These are phyloP conservation scores for Bombus terrestris DNA, from an alignment of 1,140 invertebrate genomes.

Conservation along the genomic window DNA sequence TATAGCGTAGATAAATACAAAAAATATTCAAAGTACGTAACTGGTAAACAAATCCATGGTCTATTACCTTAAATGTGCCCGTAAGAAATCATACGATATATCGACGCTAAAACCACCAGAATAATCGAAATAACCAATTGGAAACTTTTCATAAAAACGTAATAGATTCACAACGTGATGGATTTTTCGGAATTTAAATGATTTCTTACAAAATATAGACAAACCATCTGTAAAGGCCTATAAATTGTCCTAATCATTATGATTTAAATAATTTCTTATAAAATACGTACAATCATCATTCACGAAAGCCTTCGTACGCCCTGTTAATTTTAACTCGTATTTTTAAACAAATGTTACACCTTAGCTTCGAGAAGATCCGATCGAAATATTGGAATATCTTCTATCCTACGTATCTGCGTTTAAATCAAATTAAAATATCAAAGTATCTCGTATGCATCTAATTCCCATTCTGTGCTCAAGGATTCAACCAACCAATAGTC, in stretches of 20 bases:
- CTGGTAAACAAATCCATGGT: neutral
- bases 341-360: no score
- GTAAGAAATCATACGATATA: no score
- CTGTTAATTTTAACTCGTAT: no score
- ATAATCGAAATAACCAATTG: neutral
- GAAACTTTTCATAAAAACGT: neutral
- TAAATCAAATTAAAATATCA: neutral
- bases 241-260: no score
- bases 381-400: no score
- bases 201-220: neutral
- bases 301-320: no score
- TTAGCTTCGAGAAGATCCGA: no score
- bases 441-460: no score
- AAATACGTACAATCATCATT: no score
- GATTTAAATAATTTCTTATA: no score
- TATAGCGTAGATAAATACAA: neutral
- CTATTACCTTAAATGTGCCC: neutral
- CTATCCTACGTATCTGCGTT: no score
- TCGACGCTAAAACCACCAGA: rapidly evolving
- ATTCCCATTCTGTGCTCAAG: neutral
- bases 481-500: neutral
- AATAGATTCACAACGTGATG: neutral
- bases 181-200: neutral
- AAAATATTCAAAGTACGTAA: neutral
- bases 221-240: no score